Conservation (phyloP, 2,797 vertebrate genomes). For the Argentina silus region DNA sequence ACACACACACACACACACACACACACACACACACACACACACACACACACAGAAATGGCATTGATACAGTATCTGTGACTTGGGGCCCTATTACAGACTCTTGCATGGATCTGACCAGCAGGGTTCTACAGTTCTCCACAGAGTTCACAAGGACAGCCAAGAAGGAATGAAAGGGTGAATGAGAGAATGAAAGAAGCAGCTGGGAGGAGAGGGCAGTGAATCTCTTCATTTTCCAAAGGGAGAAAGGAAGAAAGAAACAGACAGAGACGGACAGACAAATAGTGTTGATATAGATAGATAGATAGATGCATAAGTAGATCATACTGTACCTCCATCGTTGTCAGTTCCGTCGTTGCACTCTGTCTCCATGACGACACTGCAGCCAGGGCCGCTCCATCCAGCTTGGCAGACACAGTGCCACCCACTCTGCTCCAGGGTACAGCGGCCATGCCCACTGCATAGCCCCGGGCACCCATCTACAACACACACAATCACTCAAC, state of each 20-base stretch:
- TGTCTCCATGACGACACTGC: constrained; percentile 98
- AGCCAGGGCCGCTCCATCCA: constrained; percentile 95
- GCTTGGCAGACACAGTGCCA: constrained; percentile 98
- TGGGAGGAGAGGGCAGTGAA: constrained; percentile 12
- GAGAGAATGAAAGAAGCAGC: constrained; percentile 35
- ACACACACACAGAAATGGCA: neutral
- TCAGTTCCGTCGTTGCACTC: constrained; percentile 94
- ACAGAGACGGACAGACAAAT: constrained; percentile 54
- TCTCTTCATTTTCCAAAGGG: too few species aligned
- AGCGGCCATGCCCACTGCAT: constrained; percentile 95
- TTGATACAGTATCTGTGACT: constrained; percentile 32
- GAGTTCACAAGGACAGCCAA: constrained; percentile 77
- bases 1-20: constrained; percentile 7
- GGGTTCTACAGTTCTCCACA: constrained; percentile 80
- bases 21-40: constrained; percentile 6
- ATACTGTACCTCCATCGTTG: constrained; percentile 91
- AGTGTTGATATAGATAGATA: constrained; percentile 31
- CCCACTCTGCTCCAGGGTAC: constrained; percentile 96
- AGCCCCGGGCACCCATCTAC: constrained; percentile 94
- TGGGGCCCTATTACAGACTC: too few species aligned
- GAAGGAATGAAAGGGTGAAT: constrained; percentile 42
- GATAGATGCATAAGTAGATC: too few species aligned
- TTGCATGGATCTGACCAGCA: constrained; percentile 61
- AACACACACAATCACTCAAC: constrained; percentile 43
- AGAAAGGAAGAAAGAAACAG: constrained; percentile 28